Percentiles rank a stretch among this genome's conserved stretches.
Conservation (phyloP, 2,888 invertebrate species). For the Campoplex nolae region DNA sequence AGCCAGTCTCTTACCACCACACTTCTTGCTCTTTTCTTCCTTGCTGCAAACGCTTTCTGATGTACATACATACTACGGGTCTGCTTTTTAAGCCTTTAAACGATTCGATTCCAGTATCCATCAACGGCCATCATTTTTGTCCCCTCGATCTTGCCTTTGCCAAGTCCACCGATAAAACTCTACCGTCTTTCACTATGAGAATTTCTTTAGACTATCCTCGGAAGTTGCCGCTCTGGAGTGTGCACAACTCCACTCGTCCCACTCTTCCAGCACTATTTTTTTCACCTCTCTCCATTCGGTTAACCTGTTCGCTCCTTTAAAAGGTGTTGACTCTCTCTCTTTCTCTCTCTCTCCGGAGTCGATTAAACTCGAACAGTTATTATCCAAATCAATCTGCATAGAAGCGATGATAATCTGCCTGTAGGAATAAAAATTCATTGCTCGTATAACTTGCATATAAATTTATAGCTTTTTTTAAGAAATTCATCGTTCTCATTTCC, state of each 20-base stretch:
- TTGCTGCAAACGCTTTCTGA: conserved; percentile 25
- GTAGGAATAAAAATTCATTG: background rate
- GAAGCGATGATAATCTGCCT: background rate
- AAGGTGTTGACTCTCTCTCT: background rate
- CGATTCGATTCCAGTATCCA: conserved; percentile 65
- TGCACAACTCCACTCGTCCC: conserved; percentile 25
- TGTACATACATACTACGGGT: conserved; percentile 12
- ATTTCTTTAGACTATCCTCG: conserved; percentile 55
- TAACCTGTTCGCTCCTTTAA: conserved; percentile 35
- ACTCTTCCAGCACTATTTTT: conserved; percentile 15
- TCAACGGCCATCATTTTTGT: conserved; percentile 65
- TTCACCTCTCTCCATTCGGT: conserved; percentile 10
- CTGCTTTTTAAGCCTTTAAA: conserved; percentile 55
- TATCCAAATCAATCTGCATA: conserved; percentile 38
- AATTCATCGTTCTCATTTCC: background rate
- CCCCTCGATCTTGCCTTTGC: conserved; percentile 52
- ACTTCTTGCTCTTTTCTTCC: conserved; percentile 32
- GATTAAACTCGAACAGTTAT: conserved; percentile 32
- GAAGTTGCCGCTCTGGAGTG: conserved; percentile 28
- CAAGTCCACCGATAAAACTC: conserved; percentile 22
- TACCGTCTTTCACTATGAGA: conserved; percentile 35
- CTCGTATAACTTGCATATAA: background rate
- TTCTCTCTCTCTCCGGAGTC: background rate
- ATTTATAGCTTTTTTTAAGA: background rate
- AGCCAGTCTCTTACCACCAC: conserved; percentile 24